Conservation (phyloP, 92 coral and sea anemone species). For the Epizoanthus fatuus region DNA sequence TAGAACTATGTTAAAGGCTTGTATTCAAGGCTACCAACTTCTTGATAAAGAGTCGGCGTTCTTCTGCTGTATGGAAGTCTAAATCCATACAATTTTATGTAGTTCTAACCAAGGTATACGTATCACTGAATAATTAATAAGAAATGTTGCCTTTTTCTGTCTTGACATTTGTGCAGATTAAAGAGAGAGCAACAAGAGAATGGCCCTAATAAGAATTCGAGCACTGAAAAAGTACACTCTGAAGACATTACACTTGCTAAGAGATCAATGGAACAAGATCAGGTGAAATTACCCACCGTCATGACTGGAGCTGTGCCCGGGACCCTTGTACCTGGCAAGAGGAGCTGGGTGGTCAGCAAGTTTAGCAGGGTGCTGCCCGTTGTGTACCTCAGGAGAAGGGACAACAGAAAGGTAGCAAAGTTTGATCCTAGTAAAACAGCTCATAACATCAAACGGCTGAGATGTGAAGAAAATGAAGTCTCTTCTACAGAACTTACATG, state of each 20-base stretch:
- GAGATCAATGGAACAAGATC: neutral
- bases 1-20: too few species aligned
- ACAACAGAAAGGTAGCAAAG: slow-evolving; percentile 80
- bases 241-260: neutral
- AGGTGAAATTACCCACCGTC: slow-evolving; percentile 13
- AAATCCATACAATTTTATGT: too few species aligned
- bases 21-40: too few species aligned
- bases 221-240: neutral
- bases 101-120: too few species aligned
- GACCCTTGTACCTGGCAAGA: slow-evolving; percentile 85
- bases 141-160: neutral
- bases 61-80: too few species aligned
- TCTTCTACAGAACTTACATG: slow-evolving; percentile 82
- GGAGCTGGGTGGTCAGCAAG: slow-evolving; percentile 97
- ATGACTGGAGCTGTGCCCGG: slow-evolving; percentile 93
- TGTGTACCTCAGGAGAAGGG: slow-evolving; percentile 84
- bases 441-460: slow-evolving; percentile 85
- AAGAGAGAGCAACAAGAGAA: slow-evolving; percentile 48
- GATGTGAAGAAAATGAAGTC: slow-evolving; percentile 51
- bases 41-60: too few species aligned
- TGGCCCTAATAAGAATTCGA: neutral
- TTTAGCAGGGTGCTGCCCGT: slow-evolving; percentile 93
- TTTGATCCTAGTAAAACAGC: slow-evolving; percentile 96
- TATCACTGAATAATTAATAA: too few species aligned
- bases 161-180: slow-evolving; percentile 30